Percentiles rank a stretch among this genome's conserved stretches.
phyloP scores from a whole-genome alignment of 2,888 invertebrate species.

The Schizaphis graminum region DNA sequence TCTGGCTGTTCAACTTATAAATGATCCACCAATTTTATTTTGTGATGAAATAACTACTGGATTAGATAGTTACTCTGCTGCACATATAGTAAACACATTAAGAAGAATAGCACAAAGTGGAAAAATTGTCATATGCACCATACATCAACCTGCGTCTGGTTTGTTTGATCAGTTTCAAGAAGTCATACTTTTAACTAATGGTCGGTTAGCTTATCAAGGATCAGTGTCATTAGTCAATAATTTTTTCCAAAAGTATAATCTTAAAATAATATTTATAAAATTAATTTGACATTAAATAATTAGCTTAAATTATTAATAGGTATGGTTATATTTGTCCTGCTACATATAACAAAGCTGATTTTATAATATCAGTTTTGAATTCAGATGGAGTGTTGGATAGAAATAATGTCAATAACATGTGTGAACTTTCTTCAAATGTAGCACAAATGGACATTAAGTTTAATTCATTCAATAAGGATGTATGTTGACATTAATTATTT shows the following conservation, averaged over 20 bases:
- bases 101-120: constrained; percentile 74
- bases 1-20: constrained; percentile 89
- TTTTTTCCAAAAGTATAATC: constrained; percentile 55
- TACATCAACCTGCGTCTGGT: constrained; percentile 67
- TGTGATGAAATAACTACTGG: constrained; percentile 96
- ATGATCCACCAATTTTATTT: constrained; percentile 89
- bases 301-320: constrained; percentile 16
- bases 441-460: constrained; percentile 47
- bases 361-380: constrained; percentile 55
- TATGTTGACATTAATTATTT: constrained; percentile 39
- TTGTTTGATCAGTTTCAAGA: constrained; percentile 67
- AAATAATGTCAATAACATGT: constrained; percentile 42
- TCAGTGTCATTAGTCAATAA: constrained; percentile 60
- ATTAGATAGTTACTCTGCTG: constrained; percentile 90
- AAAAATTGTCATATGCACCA: constrained; percentile 67
- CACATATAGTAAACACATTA: constrained; percentile 81
- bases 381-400: constrained; percentile 21
- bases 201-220: constrained; percentile 67
- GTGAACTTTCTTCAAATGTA: constrained; percentile 44
- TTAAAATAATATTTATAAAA: neutral
- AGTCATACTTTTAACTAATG: constrained; percentile 65
- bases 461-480: constrained; percentile 50
- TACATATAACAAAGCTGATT: constrained; percentile 54
- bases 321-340: constrained; percentile 48
- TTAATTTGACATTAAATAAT: neutral